phyloP scores from a whole-genome alignment of 2,797 vertebrate species.

The Hydrophis major region DNA sequence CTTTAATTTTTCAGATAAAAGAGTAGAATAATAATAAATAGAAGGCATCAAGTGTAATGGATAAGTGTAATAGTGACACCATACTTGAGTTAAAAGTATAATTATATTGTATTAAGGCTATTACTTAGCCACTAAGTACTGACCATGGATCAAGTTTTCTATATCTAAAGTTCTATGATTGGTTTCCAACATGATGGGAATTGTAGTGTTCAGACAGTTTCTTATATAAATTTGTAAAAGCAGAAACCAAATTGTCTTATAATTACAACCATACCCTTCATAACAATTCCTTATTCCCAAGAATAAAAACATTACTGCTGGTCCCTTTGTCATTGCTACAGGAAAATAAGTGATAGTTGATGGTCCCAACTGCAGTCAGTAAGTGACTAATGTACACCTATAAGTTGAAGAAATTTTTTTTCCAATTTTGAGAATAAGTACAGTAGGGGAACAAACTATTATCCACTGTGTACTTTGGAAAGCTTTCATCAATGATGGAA shows the following conservation, averaged over 20 bases:
- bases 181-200: not conserved
- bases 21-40: not conserved
- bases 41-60: not conserved
- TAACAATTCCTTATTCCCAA: not conserved
- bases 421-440: not conserved
- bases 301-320: not conserved
- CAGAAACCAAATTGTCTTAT: not conserved
- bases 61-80: not conserved
- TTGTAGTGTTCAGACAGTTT: not conserved
- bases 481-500: not conserved
- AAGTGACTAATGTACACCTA: not conserved
- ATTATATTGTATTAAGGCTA: not conserved
- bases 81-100: not conserved
- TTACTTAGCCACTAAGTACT: not conserved
- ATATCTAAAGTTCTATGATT: not conserved
- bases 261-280: not conserved
- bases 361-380: not conserved
- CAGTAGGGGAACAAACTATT: not conserved
- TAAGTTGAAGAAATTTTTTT: not conserved
- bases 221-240: not conserved
- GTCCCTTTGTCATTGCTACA: not conserved
- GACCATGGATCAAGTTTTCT: not conserved
- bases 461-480: not conserved
- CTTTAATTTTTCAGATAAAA: not conserved
- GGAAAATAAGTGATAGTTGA: not conserved